Percentiles rank a stretch among this genome's conserved stretches.
These are phyloP conservation scores for Perodicticus potto DNA, from an alignment of 2,797 vertebrate species.

Conservation along the genomic window DNA sequence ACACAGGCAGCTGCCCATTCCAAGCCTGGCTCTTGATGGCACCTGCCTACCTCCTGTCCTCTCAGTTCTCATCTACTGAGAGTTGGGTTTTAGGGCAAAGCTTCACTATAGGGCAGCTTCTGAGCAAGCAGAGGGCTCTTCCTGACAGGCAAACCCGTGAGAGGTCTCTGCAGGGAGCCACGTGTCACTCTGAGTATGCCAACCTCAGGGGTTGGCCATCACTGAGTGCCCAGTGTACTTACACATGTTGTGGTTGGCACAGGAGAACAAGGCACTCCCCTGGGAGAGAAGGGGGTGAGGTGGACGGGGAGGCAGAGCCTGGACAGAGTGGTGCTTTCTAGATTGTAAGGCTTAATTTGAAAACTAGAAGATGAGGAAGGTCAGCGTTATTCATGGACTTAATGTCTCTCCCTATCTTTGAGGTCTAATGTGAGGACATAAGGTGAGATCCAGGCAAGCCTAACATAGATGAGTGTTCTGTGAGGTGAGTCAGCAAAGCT, in stretches of 20 bases:
- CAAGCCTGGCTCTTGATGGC: background rate
- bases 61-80: background rate
- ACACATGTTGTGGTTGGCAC: too few relatives aligned
- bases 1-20: accelerated
- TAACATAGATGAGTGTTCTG: accelerated
- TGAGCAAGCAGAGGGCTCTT: background rate
- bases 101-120: background rate
- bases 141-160: background rate
- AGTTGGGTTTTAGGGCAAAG: background rate
- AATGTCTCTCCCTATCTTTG: background rate
- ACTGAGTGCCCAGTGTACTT: too few relatives aligned
- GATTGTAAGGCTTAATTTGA: background rate
- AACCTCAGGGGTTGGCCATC: accelerated
- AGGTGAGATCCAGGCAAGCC: background rate
- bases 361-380: background rate
- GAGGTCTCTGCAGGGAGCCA: background rate
- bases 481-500: accelerated
- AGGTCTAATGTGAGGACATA: background rate
- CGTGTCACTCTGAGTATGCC: background rate
- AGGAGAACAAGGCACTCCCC: accelerated
- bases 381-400: accelerated
- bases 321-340: accelerated
- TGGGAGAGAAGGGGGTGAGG: background rate
- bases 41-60: background rate
- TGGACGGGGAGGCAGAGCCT: accelerated